A percentile compares a stretch with the other conserved stretches of the same genome.
phyloP scores from a whole-genome alignment of 2,797 vertebrate genomes.

The Spondyliosoma cantharus region DNA sequence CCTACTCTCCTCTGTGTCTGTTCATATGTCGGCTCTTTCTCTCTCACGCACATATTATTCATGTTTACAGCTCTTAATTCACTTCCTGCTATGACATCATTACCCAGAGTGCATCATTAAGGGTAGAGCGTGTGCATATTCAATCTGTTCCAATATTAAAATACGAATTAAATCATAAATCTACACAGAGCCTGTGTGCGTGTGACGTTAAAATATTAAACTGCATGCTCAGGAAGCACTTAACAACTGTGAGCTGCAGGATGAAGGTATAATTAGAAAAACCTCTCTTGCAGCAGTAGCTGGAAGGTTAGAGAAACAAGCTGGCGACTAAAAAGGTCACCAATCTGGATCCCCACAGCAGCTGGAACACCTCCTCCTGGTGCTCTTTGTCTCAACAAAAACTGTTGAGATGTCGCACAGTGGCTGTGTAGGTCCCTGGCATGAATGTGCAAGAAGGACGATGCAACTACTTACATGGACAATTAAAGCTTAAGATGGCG shows the following conservation, averaged over 20 bases:
- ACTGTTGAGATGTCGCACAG: conserved; percentile 4
- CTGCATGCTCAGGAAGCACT: conserved; percentile 57
- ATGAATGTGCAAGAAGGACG: conserved; percentile 4
- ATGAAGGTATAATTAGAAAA: conserved; percentile 57
- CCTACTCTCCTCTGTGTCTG: not conserved
- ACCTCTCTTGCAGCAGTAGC: conserved; percentile 28
- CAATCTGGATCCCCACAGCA: conserved; percentile 21
- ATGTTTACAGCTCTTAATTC: conserved; percentile 58
- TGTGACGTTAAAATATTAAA: conserved; percentile 60
- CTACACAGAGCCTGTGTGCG: conserved; percentile 43
- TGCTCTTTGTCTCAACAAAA: conserved; percentile 4
- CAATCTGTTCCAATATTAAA: conserved; percentile 66
- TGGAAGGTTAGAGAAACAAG: conserved; percentile 41
- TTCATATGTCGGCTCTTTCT: conserved; percentile 14
- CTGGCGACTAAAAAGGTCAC: conserved; percentile 50
- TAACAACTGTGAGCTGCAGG: conserved; percentile 36
- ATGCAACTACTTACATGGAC: conserved; percentile 36
- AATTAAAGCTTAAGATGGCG: conserved; percentile 48
- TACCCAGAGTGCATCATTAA: conserved; percentile 65
- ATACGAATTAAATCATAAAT: conserved; percentile 68
- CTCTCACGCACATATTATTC: conserved; percentile 43
- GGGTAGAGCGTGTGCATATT: conserved; percentile 48
- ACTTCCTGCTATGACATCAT: conserved; percentile 58
- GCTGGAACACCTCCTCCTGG: not conserved
- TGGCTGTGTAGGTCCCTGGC: not conserved